Base-by-base conservation (phyloP, 2,888 invertebrate species). In the Tinea trinotella region DNA sequence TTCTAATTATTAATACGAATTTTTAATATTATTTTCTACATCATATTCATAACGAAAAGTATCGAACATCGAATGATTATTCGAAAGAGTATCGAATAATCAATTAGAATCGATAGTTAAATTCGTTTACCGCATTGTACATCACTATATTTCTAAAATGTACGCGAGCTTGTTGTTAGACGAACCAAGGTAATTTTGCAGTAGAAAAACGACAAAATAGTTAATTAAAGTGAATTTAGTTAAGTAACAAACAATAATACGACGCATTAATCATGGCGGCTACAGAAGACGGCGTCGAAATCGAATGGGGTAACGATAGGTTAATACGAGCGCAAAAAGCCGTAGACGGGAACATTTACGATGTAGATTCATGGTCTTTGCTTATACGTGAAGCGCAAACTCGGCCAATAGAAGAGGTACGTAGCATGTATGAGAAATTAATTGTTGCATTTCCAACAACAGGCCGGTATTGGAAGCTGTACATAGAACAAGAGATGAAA, bases 401-500 rank as follows among this genome's bases (percentile, higher is more conserved):
- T 0, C 88, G 95, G 59, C 91, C 92, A 58, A 94, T 96, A 52
- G 94, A 94, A 55, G 97, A 98, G 74, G 96, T 98, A 3, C 89
- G 99, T 49, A 88, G 91, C 0, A 90, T 98, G 63, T 99, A 98
- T 70, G 99, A 99, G 76, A 94, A 95, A 63, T 88, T 99, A n/a
- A 95, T 99, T 0, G 83, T 89, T 1, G 95, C 96, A 4, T 99
- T 99, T 71, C 98, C 99, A 0, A 97, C 97, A 30, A 95, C 98
- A 3, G 99, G 99, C 1, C 90, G 98, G 56, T 99, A 95, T 74
- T 99, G 99, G 99, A 97, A 98, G 84, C 95, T 98, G 63, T 99
- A 97, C 82, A 98, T 98, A 63, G 98, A 98, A 71, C 97, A 97
- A 84, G 98, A 98, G 96, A 96, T 99, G 92, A 98, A 98, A 80